Conservation (phyloP, 2,888 invertebrate genomes). For the Poecilus cupreus region DNA sequence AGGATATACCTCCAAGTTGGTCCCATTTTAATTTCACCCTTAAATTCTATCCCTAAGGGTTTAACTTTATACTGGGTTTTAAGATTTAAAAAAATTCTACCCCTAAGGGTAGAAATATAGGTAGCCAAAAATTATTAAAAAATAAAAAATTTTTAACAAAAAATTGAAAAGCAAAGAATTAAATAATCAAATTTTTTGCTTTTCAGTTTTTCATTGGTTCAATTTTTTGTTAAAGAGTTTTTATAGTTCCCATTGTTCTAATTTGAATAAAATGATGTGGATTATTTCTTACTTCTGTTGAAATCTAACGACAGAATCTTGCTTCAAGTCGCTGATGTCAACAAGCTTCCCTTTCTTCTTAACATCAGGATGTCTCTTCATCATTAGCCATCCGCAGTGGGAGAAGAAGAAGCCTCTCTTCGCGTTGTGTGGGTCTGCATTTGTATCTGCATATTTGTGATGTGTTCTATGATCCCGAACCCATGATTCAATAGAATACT, state of each 20-base stretch:
- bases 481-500: conserved; percentile 72
- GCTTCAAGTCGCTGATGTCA: conserved; percentile 70
- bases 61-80: too few relatives aligned
- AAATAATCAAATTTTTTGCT: too few relatives aligned
- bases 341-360: conserved; percentile 69
- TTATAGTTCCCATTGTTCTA: conserved; percentile 6
- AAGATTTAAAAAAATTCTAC: too few relatives aligned
- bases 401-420: conserved; percentile 74
- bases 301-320: conserved; percentile 71
- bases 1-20: too few relatives aligned
- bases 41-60: too few relatives aligned
- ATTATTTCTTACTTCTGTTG: conserved; percentile 65
- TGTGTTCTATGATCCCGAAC: conserved; percentile 71
- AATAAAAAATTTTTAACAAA: too few relatives aligned
- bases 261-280: too few relatives aligned
- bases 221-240: neutral
- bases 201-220: neutral
- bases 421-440: conserved; percentile 72
- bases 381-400: conserved; percentile 75
- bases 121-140: too few relatives aligned
- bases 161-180: too few relatives aligned
- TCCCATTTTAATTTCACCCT: too few relatives aligned
- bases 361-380: conserved; percentile 70
- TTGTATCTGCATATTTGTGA: conserved; percentile 72
- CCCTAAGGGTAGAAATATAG: neutral